Evolutionary conservation across 2,888 invertebrate species (phyloP).

Genomic region (Heteropelma amictum): DNA sequence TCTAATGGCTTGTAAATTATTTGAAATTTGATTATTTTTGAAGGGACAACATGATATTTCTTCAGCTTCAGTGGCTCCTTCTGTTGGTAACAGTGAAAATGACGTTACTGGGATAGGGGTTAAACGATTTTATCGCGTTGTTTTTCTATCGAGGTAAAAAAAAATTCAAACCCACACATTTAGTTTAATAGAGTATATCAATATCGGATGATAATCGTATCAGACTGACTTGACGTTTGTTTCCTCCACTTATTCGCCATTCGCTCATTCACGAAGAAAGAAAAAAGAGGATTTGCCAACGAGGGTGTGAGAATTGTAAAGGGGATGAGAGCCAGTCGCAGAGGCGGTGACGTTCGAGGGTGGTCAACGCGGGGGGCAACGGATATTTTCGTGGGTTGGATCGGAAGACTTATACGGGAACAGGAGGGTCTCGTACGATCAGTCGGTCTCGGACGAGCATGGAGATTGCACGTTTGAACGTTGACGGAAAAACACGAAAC

Average conservation of each 20-base stretch:
- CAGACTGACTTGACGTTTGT: conserved; percentile 38
- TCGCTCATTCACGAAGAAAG: conserved; percentile 36
- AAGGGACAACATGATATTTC: too few species aligned
- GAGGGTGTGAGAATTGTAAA: not conserved
- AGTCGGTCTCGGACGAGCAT: conserved; percentile 70
- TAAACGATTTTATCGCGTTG: not conserved
- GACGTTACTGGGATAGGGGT: not conserved
- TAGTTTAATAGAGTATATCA: too few species aligned
- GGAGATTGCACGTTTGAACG: conserved; percentile 66
- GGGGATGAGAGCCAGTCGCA: not conserved
- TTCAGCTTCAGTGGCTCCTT: not conserved
- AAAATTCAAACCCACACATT: not conserved
- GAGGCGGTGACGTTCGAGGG: not conserved
- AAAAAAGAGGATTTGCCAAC: not conserved
- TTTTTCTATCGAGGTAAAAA: not conserved
- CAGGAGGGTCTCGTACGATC: conserved; percentile 32
- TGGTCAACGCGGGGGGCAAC: conserved; percentile 16
- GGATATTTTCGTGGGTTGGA: conserved; percentile 10
- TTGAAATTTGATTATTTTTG: too few species aligned
- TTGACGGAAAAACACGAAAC: conserved; percentile 26
- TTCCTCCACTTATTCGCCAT: conserved; percentile 38
- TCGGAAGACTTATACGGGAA: conserved; percentile 34
- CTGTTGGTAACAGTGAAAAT: not conserved
- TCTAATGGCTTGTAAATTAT: too few species aligned
- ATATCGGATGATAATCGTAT: too few species aligned